Conservation (phyloP, 2,113 vertebrate genomes). For the Pimephales promelas region DNA sequence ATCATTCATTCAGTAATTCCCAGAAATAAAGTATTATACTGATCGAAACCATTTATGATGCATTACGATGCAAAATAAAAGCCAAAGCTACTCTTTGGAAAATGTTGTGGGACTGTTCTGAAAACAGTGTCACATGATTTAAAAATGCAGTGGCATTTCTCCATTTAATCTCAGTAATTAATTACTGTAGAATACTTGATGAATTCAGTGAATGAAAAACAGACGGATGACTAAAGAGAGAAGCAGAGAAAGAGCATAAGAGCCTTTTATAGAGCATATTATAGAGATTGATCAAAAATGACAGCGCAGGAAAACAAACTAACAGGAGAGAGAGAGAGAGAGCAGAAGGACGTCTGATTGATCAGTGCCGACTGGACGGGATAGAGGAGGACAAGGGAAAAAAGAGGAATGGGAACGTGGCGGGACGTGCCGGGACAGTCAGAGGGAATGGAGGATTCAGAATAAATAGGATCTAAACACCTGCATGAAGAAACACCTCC, state of each 20-base stretch:
- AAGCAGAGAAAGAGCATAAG: slow-evolving; percentile 4
- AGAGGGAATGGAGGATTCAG: slow-evolving; percentile 39
- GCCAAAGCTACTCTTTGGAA: background rate
- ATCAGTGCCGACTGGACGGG: slow-evolving; percentile 27
- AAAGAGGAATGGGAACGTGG: slow-evolving; percentile 17
- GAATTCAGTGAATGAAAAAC: slow-evolving; percentile 1
- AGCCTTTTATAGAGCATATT: slow-evolving; percentile 46
- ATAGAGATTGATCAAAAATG: slow-evolving; percentile 47
- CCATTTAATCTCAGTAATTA: background rate
- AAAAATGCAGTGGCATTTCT: background rate
- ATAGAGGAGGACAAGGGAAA: slow-evolving; percentile 23
- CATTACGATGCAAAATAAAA: background rate
- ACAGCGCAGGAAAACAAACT: slow-evolving; percentile 57
- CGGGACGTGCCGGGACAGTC: slow-evolving; percentile 5
- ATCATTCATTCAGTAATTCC: background rate
- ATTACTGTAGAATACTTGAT: background rate
- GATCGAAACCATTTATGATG: background rate
- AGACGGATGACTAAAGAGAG: slow-evolving; percentile 19
- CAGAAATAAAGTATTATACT: background rate
- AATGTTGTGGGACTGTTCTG: background rate
- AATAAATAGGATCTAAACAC: background rate
- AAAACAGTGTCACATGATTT: background rate
- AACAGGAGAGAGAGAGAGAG: slow-evolving; percentile 16
- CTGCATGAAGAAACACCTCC: slow-evolving; percentile 24
- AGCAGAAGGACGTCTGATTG: slow-evolving; percentile 25